Base-by-base conservation (phyloP, 2,888 invertebrate genomes). In the Drosophila leonis region DNA sequence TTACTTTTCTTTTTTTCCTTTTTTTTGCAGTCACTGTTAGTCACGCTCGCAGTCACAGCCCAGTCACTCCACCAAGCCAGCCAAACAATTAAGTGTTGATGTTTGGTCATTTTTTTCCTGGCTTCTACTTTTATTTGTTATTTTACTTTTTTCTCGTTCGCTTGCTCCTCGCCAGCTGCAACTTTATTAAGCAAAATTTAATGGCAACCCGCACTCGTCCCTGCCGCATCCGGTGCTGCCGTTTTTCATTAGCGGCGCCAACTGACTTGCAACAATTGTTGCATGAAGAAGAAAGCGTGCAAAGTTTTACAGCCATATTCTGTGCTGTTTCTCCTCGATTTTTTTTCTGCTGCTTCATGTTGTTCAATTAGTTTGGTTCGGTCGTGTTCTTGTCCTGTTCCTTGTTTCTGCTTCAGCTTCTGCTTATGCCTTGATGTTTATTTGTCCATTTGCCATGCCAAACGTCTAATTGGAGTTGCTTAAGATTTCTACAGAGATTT, bases 21-120 rank as follows among this genome's bases (percentile, higher is more conserved):
- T 52, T 35, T 35, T 24, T 37, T 24, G 15, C 61, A 65, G 64
- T 65, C 67, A 61, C 60, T 62, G 67, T 61, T 62, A 78, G 76
- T 70, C 71, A 65, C 75, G 74, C 67, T 78, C 62, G 35, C 70
- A 51, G 57, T 62, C 73, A 72, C 56, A 29, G 67, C 35, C 57
- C 62, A 48, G 35, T 51, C 62, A 46, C 62, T 51, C 18, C 24
- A 37, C 54, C 35, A 20, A 39, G 57, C 60, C 67, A 56, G 72
- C 78, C 80, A 88, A 90, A 87, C 91, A 91, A 90, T 90, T 91
- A 90, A 91, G 91, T 92, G 90, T 90, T 90, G 91, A 91, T 92
- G 90, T 81, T 90, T 79, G 77, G 78, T 78, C 77, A 80, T 90
- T 89, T 90, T 88, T 80, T 24, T 54, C 49, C 27, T 24, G 46